These are phyloP conservation scores for Archocentrus centrarchus DNA, from an alignment of 2,113 vertebrate genomes.

Conservation along the genomic window DNA sequence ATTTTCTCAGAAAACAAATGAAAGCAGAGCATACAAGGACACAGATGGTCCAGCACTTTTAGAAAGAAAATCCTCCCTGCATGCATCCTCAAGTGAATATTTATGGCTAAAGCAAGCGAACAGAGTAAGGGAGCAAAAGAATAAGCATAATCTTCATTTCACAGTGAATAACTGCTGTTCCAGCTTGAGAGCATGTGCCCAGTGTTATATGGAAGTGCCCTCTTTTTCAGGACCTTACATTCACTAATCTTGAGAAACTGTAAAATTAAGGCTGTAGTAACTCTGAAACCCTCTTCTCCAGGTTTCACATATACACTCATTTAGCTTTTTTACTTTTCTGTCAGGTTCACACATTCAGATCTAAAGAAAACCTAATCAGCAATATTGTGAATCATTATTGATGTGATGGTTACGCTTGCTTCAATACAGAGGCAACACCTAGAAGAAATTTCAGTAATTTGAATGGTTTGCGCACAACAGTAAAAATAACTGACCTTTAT, in stretches of 20 bases:
- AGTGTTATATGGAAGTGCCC: conserved; percentile 20
- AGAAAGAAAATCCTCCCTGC: neutral
- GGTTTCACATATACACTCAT: neutral
- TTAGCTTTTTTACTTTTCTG: neutral
- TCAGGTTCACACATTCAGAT: neutral
- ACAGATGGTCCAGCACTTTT: conserved; percentile 33
- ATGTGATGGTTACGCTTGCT: neutral
- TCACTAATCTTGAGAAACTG: neutral
- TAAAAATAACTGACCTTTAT: no score
- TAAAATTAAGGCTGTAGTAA: neutral
- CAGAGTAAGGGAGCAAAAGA: neutral
- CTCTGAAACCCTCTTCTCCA: neutral
- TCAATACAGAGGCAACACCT: no score
- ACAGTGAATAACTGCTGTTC: conserved; percentile 25
- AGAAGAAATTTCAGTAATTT: no score
- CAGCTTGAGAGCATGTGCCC: neutral
- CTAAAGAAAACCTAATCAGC: neutral
- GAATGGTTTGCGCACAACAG: no score
- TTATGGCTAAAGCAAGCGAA: conserved; percentile 14
- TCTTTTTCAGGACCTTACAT: neutral
- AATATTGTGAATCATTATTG: neutral
- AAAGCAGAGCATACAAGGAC: neutral
- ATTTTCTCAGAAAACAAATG: neutral
- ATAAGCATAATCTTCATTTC: conserved; percentile 29
- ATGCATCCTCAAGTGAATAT: neutral